phyloP scores from a whole-genome alignment of 2,113 vertebrate species.

The Zosterops borbonicus region DNA sequence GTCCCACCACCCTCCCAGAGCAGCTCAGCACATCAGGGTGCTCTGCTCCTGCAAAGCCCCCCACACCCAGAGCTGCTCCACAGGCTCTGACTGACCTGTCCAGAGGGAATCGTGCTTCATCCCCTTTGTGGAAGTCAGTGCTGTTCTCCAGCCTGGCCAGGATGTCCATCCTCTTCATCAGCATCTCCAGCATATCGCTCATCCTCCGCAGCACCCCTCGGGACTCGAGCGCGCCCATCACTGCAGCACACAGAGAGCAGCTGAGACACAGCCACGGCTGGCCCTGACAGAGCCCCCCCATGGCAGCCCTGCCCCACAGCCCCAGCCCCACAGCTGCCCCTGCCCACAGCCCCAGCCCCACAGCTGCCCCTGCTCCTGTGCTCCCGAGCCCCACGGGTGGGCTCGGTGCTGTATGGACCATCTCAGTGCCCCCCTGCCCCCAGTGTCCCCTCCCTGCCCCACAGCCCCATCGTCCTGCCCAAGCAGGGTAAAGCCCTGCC shows the following conservation, averaged over 20 bases:
- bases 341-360: background rate
- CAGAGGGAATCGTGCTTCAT: constrained; percentile 77
- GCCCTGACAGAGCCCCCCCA: fast-evolving
- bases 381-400: background rate
- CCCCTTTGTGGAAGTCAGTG: constrained; percentile 81
- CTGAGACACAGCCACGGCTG: fast-evolving
- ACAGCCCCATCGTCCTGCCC: background rate
- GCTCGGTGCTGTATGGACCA: fast-evolving
- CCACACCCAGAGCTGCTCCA: fast-evolving
- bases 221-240: constrained; percentile 85
- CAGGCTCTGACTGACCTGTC: constrained; percentile 78
- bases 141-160: constrained; percentile 87
- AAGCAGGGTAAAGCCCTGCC: background rate
- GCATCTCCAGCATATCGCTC: constrained; percentile 94
- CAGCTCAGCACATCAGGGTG: fast-evolving
- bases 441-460: background rate
- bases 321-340: background rate
- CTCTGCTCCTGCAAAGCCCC: background rate
- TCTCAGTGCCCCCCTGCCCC: background rate
- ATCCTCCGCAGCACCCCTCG: constrained; percentile 90
- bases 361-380: fast-evolving
- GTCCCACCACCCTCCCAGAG: background rate
- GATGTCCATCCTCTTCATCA: constrained; percentile 89
- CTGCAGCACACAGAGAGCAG: constrained; percentile 69
- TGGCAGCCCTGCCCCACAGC: fast-evolving